phyloP scores from a whole-genome alignment of 2,113 vertebrate species.

The Progne subis region DNA sequence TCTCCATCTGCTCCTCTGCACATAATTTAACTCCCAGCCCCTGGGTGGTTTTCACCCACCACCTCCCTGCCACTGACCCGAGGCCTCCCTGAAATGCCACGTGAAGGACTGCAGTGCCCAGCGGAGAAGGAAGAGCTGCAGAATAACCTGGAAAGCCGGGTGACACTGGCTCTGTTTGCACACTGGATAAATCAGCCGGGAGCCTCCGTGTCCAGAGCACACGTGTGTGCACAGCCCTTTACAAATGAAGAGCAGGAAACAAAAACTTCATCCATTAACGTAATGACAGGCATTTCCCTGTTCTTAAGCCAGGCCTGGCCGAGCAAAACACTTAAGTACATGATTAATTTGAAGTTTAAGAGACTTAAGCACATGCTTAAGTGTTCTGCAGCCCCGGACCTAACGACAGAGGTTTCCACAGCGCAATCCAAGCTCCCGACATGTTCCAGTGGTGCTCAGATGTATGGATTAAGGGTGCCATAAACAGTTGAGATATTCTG shows the following conservation, averaged over 20 bases:
- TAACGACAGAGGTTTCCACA: slow-evolving; percentile 48
- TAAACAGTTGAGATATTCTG: slow-evolving; percentile 68
- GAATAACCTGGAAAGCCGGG: background rate
- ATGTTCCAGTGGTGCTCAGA: slow-evolving; percentile 17
- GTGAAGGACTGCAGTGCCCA: rapidly evolving
- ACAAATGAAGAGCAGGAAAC: slow-evolving; percentile 36
- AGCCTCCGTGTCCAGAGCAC: background rate
- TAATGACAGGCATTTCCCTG: slow-evolving; percentile 32
- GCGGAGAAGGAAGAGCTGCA: background rate
- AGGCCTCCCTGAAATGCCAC: background rate
- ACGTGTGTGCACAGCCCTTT: background rate
- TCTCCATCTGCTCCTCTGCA: background rate
- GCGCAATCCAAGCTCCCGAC: background rate
- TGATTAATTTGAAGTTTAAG: slow-evolving; percentile 69
- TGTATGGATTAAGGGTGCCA: slow-evolving; percentile 61
- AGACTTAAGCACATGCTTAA: slow-evolving; percentile 63
- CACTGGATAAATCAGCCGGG: background rate
- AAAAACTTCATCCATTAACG: slow-evolving; percentile 55
- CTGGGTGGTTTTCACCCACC: background rate
- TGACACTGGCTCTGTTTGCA: background rate
- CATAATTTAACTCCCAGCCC: background rate
- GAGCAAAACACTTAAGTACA: slow-evolving; percentile 36
- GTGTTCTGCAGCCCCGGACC: slow-evolving; percentile 12
- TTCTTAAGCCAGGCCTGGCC: background rate
- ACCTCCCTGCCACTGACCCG: rapidly evolving